phyloP scores from a whole-genome alignment of 2,888 invertebrate species.

The Oxytorus armatus region DNA sequence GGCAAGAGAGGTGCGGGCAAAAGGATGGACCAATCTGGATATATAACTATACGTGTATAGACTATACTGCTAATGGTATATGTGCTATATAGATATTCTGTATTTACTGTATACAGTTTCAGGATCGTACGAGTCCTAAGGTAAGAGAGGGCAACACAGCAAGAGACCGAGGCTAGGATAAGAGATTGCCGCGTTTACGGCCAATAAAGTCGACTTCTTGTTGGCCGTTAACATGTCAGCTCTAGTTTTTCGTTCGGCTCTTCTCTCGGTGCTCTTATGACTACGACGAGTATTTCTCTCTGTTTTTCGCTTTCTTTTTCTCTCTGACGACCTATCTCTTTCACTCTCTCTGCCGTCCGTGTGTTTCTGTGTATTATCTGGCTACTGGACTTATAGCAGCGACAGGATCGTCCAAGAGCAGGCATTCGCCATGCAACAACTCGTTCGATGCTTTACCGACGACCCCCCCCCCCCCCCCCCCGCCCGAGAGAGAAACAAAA shows the following conservation, averaged over 20 bases:
- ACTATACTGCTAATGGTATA: conserved; percentile 23
- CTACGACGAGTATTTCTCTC: conserved; percentile 51
- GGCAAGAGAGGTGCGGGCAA: conserved; percentile 15
- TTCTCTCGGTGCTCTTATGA: conserved; percentile 32
- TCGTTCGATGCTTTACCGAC: conserved; percentile 45
- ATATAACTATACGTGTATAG: conserved; percentile 1
- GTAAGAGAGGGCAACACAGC: conserved; percentile 1
- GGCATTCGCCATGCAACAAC: conserved; percentile 48
- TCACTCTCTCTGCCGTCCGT: conserved; percentile 22
- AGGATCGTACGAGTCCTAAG: conserved; percentile 26
- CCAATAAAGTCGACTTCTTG: conserved; percentile 83
- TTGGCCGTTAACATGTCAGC: conserved; percentile 82
- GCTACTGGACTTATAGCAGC: conserved; percentile 45
- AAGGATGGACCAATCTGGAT: conserved; percentile 4
- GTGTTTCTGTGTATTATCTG: conserved; percentile 5
- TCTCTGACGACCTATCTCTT: conserved; percentile 1
- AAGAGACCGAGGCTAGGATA: conserved; percentile 73
- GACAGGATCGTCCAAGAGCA: conserved; percentile 50
- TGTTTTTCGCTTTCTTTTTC: conserved; percentile 12
- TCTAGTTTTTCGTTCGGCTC: conserved; percentile 79
- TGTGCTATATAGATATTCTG: too few species aligned
- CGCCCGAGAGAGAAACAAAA: conserved; percentile 50
- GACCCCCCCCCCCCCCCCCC: conserved; percentile 37
- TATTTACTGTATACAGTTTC: background rate
- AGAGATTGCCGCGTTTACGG: conserved; percentile 82